Evolutionary conservation across 92 coral and sea anemone genomes (phyloP), one percentile per base, ranked within the genome.

Genomic region (Pocillopora grandis): DNA sequence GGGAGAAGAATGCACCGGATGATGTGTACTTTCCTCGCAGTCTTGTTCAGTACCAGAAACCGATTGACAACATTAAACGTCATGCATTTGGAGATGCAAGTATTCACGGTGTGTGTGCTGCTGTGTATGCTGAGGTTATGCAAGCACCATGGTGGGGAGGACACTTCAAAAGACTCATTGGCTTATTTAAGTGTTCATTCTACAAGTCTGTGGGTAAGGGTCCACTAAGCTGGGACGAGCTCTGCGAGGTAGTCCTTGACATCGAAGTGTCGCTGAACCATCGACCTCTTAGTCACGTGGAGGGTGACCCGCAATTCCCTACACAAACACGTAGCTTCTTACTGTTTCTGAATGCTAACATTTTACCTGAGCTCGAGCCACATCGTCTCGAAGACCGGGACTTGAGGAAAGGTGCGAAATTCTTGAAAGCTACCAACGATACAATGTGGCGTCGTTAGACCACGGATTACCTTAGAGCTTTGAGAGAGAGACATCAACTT

Each of bases 391-490:
- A 74, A 68, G 92, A 89, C 37, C 60, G 21, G 2, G 85, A 85
- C 77, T 77, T 89, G 35, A 79, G 89, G 76, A n/a, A n/a, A n/a
- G n/a, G n/a, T n/a, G 86, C 79, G 35, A 89, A 85, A 66, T 85
- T 85, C 69, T 73, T 89, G 16, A 72, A 85, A 70, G 79, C 70
- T 72, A 71, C 75, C 19, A 89, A 89, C 19, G 89, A 89, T 42
- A 86, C 86, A 68, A 79, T 85, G 69, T 89, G 86, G 92, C 89
- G 85, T 58, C 85, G 88, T 6, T 88, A 87, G 91, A 64, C 88
- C 62, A 31, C 80, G 19, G 90, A 87, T 23, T 87, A 87, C 73
- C 61, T 59, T 87, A 74, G 78, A 87, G 90, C 90, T 21, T 75
- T 82, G 23, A 52, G 90, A 42, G 90, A 87, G 66, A 81, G 87